Base-by-base conservation (phyloP, 2,113 vertebrate genomes). In the Psittacula cyanocephala region DNA sequence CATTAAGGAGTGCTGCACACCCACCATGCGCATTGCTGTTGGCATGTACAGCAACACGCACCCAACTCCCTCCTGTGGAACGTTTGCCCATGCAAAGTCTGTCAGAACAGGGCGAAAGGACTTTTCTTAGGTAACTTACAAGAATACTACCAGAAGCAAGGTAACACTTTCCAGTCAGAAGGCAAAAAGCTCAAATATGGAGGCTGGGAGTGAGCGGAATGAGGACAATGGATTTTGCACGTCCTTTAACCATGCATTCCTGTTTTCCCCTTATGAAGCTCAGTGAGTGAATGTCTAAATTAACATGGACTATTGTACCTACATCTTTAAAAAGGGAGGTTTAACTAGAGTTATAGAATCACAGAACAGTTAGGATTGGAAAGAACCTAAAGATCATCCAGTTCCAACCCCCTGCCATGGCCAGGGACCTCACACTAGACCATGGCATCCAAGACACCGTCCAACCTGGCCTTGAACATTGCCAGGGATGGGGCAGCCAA, bases 191-290 rank as follows among this genome's bases (percentile, higher is more conserved):
- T 59, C 28, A 29, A 41, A 33, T 39, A 27, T 55, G 31, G 72
- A n/a, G 27, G 7, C 0, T 47, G 49, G 72, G 37, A 35, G 65
- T 5, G 10, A 79, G 25, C 19, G 75, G 46, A 70, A 8, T n/a
- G 25, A 24, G 3, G 25, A 43, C 12, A 64, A 20, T 0, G 4
- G 14, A 25, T 24, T 81, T 57, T 3, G 9, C 7, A 3, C 1
- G 9, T 49, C 50, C 31, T 63, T 57, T 11, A 77, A 8, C 50
- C 41, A 44, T 6, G 2, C 2, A 44, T 18, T 28, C 17, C 25
- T 23, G 7, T 23, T 75, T 75, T 37, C 13, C 47, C 24, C 17
- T 55, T 27, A 10, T 2, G 44, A 57, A 68, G 44, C 12, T 22
- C 11, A 62, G 69, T 62, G 27, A 75, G 4, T 13, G 41, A 59